phyloP scores from a whole-genome alignment of 1,140 invertebrate genomes.

The Caerostris darwini region DNA sequence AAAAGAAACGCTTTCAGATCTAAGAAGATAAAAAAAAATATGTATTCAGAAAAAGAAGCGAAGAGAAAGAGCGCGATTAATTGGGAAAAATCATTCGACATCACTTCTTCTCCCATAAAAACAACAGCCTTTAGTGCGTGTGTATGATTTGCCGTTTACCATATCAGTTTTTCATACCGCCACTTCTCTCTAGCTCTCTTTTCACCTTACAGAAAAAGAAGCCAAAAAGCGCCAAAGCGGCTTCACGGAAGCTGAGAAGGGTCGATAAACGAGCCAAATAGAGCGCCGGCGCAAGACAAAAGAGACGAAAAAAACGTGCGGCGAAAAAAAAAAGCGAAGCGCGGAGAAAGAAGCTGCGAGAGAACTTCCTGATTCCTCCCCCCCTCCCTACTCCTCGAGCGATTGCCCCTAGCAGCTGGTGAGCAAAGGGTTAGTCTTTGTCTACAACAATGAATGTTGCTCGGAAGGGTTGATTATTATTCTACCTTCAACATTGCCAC shows the following conservation, averaged over 20 bases:
- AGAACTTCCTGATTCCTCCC: slow-evolving; percentile 62
- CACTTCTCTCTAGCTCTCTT: slow-evolving; percentile 12
- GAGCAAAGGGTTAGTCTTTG: slow-evolving; percentile 76
- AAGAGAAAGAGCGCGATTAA: background rate
- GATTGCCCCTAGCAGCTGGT: slow-evolving; percentile 74
- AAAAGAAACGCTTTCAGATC: slow-evolving; percentile 1
- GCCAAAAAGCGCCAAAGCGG: slow-evolving; percentile 35
- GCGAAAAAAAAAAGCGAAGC: background rate
- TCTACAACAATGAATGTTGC: slow-evolving; percentile 61
- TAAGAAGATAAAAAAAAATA: background rate
- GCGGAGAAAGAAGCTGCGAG: slow-evolving; percentile 56
- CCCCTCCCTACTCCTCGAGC: slow-evolving; percentile 30
- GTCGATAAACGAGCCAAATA: slow-evolving; percentile 69
- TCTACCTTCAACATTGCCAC: slow-evolving; percentile 68
- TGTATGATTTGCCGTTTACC: slow-evolving; percentile 31
- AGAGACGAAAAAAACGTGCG: slow-evolving; percentile 38
- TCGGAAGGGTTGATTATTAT: slow-evolving; percentile 61
- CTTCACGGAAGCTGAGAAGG: background rate
- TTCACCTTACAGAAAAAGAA: background rate
- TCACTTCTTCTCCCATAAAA: background rate
- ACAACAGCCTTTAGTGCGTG: background rate
- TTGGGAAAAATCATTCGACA: background rate
- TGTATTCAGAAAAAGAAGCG: background rate
- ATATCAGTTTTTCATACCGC: slow-evolving; percentile 31
- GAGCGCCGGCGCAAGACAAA: slow-evolving; percentile 42